Percentiles rank a stretch among this genome's conserved stretches.
Evolutionary conservation across 2,888 invertebrate species (phyloP).

Genomic region (Eulithis prunata): DNA sequence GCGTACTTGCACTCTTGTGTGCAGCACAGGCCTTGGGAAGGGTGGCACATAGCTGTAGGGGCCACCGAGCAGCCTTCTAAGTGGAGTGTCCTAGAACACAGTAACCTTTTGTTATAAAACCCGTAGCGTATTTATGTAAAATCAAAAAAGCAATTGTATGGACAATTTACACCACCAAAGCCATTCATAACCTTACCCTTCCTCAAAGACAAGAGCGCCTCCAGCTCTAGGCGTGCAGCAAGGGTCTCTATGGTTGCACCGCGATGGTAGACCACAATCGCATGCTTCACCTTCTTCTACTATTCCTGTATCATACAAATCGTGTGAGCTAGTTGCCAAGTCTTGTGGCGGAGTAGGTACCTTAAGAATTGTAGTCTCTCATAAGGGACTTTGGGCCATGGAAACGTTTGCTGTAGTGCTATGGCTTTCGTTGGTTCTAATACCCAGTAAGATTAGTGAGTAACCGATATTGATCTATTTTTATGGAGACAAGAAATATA

Average conservation of each 20-base stretch:
- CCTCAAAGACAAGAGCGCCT: constrained; percentile 62
- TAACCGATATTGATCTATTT: too few relatives aligned
- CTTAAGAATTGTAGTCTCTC: too few relatives aligned
- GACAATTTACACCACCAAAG: too few relatives aligned
- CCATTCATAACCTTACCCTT: constrained; percentile 55
- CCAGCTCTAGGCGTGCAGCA: constrained; percentile 81
- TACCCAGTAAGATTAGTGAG: too few relatives aligned
- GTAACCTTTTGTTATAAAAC: too few relatives aligned
- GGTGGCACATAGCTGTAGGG: constrained; percentile 74
- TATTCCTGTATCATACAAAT: constrained; percentile 70
- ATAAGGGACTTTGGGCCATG: too few relatives aligned
- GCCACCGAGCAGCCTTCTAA: constrained; percentile 79
- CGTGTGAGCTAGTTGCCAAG: neutral
- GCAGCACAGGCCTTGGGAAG: constrained; percentile 83
- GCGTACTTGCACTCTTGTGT: constrained; percentile 67
- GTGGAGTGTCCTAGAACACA: constrained; percentile 57
- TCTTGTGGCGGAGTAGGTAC: too few relatives aligned
- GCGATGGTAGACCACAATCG: constrained; percentile 86
- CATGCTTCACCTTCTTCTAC: constrained; percentile 89
- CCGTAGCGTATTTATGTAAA: too few relatives aligned
- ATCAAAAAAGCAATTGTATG: too few relatives aligned
- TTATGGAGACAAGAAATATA: too few relatives aligned
- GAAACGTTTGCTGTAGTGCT: too few relatives aligned
- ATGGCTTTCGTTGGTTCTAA: too few relatives aligned
- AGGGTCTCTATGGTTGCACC: constrained; percentile 73